Evolutionary conservation across 2,888 invertebrate species (phyloP).

Genomic region (Drosophila fungiperda): DNA sequence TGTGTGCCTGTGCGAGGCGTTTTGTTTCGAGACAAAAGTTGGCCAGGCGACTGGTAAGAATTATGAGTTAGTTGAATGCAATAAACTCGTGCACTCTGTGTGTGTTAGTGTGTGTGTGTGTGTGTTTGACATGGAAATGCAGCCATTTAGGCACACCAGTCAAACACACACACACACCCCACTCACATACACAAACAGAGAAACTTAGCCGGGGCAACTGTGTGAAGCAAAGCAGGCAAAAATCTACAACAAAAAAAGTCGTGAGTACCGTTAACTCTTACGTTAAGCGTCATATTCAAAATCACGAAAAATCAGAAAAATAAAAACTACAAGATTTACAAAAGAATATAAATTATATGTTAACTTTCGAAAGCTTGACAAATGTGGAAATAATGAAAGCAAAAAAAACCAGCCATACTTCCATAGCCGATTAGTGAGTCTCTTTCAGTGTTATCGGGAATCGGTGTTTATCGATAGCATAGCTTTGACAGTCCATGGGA

Average conservation of each 20-base stretch:
- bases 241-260: neutral
- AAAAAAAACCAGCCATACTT: neutral
- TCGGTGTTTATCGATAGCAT: neutral
- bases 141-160: slow-evolving; percentile 59
- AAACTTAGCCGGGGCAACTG: slow-evolving; percentile 12
- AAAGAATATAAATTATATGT: neutral
- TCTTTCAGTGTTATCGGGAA: neutral
- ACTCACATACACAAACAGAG: slow-evolving; percentile 14
- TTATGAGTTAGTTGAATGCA: slow-evolving; percentile 71
- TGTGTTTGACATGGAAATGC: slow-evolving; percentile 55
- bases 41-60: slow-evolving; percentile 51
- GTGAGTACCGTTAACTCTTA: slow-evolving; percentile 2
- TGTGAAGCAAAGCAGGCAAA: slow-evolving; percentile 5
- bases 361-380: neutral
- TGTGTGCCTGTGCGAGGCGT: slow-evolving; percentile 40
- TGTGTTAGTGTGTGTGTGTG: slow-evolving; percentile 12
- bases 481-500: neutral
- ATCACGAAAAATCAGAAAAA: neutral
- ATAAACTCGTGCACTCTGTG: slow-evolving; percentile 51
- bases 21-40: slow-evolving; percentile 66
- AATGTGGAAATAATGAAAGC: neutral
- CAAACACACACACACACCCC: slow-evolving; percentile 24
- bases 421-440: neutral
- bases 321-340: neutral
- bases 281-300: slow-evolving; percentile 4